phyloP scores from a whole-genome alignment of 1,140 invertebrate genomes.

The Fopius arisanus region DNA sequence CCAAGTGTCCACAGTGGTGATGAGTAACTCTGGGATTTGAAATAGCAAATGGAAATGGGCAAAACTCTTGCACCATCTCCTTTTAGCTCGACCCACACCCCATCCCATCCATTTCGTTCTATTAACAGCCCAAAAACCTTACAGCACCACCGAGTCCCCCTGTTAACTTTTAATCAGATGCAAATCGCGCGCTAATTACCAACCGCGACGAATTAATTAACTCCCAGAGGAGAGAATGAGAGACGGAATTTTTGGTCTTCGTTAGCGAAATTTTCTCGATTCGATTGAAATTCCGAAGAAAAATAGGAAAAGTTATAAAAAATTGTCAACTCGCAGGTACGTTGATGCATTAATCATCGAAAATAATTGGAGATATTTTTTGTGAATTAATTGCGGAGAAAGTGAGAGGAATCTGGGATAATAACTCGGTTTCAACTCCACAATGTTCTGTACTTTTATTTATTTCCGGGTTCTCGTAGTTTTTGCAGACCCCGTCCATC shows the following conservation, averaged over 20 bases:
- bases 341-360: background rate
- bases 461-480: background rate
- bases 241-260: background rate
- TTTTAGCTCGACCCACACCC: background rate
- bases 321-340: background rate
- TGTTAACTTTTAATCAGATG: slow-evolving; percentile 50
- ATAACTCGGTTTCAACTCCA: background rate
- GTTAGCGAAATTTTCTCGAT: background rate
- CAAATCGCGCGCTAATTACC: slow-evolving; percentile 47
- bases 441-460: background rate
- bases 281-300: background rate
- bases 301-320: background rate
- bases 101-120: background rate
- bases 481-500: background rate
- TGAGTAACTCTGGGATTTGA: slow-evolving; percentile 5
- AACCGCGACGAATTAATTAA: slow-evolving; percentile 44
- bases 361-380: background rate
- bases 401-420: background rate
- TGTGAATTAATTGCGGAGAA: background rate
- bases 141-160: slow-evolving; percentile 1
- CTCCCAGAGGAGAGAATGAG: slow-evolving; percentile 3
- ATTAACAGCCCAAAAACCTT: slow-evolving; percentile 19
- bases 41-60: slow-evolving; percentile 6
- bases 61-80: background rate
- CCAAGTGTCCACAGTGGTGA: slow-evolving; percentile 11